A percentile compares a stretch with the other conserved stretches of the same genome.
Evolutionary conservation across 2,113 vertebrate genomes (phyloP).

Genomic region (Spea multiplicata): DNA sequence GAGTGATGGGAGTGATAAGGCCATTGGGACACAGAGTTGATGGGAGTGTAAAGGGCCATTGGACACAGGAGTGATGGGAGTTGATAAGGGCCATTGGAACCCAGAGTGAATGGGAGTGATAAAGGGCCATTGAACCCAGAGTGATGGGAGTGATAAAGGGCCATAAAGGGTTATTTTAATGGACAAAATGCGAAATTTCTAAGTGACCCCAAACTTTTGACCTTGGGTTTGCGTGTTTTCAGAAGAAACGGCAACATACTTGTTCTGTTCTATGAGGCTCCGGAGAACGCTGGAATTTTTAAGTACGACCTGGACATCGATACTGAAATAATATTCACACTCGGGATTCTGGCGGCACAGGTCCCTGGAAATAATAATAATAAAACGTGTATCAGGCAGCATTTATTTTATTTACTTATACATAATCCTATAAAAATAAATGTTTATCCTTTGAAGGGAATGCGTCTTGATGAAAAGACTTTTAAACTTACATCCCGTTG

Average conservation of each 20-base stretch:
- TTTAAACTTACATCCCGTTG: conserved; percentile 78
- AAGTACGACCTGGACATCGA: conserved; percentile 86
- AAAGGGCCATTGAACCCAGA: too few relatives aligned
- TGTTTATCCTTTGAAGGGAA: background rate
- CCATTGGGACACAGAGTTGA: too few relatives aligned
- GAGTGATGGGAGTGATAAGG: too few relatives aligned
- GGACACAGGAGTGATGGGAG: too few relatives aligned
- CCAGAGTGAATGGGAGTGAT: too few relatives aligned
- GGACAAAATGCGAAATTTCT: too few relatives aligned
- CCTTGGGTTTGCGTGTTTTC: too few relatives aligned
- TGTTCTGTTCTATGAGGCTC: conserved; percentile 87
- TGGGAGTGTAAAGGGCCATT: too few relatives aligned
- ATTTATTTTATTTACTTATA: background rate
- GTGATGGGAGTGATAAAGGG: too few relatives aligned
- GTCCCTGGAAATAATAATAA: conserved; percentile 67
- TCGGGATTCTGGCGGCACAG: conserved; percentile 80
- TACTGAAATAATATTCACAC: conserved; percentile 89
- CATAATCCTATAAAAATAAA: background rate
- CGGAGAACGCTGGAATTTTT: conserved; percentile 77
- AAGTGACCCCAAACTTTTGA: too few relatives aligned
- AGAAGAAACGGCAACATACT: conserved; percentile 64
- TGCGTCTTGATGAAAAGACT: background rate
- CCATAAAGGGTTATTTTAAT: too few relatives aligned
- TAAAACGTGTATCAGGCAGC: background rate
- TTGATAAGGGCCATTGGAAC: too few relatives aligned